Base-by-base conservation (phyloP, 1,140 invertebrate species). In the Philopotamus ludificatus region DNA sequence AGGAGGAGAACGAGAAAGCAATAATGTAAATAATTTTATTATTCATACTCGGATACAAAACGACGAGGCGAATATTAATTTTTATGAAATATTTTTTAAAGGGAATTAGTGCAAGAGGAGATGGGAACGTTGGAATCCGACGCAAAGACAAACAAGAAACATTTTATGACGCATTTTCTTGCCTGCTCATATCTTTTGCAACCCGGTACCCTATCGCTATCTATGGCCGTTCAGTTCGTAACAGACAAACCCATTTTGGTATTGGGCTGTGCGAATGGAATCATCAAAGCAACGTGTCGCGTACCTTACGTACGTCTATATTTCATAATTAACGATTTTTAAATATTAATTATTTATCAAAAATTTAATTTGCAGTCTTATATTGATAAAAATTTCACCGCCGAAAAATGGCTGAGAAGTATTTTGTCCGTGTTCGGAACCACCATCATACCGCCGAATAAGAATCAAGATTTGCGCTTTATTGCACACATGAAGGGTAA, bases 141-240 rank as follows among this genome's bases (percentile, higher is more conserved):
- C 34, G 74, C 75, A 2, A 25, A 34, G 0, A 25, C 34, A 0
- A 45, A 26, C 3, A 74, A 76, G 0, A 76, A 75, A 0, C 63
- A 71, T 1, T 78, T 77, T 71, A 66, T 73, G 1, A 76, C 78
- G 15, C 78, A 79, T 71, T 80, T 80, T 70, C 66, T 79, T 54
- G 73, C 76, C 1, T 76, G 75, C 58, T 77, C 78, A 8, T 80
- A 80, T 71, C 73, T 80, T 10, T 74, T 78, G 75, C 72, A 72
- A 67, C 59, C 66, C 12, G 66, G 53, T 3, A 72, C 28, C 1
- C 71, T 74, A 28, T 64, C 70, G 54, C 10, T 65, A 2, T 72
- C 72, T 4, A 68, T 74, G 55, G 49, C 59, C 4, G 60, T 57
- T 9, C 34, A 58, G 20, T 63, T 57, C 9, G 26, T 50, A 21